Evolutionary conservation across 2,888 invertebrate species (phyloP), one percentile per base, ranked within the genome.

Genomic region (Scaptomyza tumidula): DNA sequence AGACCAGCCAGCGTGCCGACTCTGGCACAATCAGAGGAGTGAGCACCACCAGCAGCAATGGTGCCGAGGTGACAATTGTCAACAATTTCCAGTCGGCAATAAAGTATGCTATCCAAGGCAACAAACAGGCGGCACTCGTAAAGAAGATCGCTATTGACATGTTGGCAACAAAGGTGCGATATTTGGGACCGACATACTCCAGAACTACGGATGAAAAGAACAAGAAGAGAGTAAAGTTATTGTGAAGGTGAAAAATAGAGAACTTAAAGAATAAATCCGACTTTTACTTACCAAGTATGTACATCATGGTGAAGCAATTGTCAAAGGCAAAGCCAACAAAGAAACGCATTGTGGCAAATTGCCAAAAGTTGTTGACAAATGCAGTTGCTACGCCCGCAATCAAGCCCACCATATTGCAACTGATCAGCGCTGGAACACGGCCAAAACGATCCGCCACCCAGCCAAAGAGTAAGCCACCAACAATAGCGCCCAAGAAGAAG

Each of bases 221-320:
- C n/a, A n/a, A n/a, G n/a, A n/a, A n/a, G n/a, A n/a, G n/a, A n/a
- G n/a, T n/a, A n/a, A n/a, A n/a, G n/a, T n/a, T n/a, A n/a, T n/a
- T n/a, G n/a, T n/a, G n/a, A n/a, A n/a, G n/a, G n/a, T n/a, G n/a
- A n/a, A n/a, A n/a, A n/a, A n/a, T n/a, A n/a, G n/a, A n/a, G n/a
- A n/a, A n/a, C n/a, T n/a, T n/a, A n/a, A n/a, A n/a, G n/a, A n/a
- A n/a, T n/a, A n/a, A 9, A 6, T 35, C 6, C 0, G 16, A 19
- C 29, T 37, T 55, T 29, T 45, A 90, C 94, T 94, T 92, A 97
- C 97, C 97, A 79, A 97, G 93, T 89, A 97, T 97, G 82, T 97
- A 97, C 96, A 97, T 97, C 97, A 97, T 97, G 29, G 97, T 97
- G 91, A 97, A 97, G 89, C 96, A 97, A 92, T 97, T 97, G 91